Evolutionary conservation across 2,797 vertebrate genomes (phyloP).

Genomic region (Eospalax fontanierii): DNA sequence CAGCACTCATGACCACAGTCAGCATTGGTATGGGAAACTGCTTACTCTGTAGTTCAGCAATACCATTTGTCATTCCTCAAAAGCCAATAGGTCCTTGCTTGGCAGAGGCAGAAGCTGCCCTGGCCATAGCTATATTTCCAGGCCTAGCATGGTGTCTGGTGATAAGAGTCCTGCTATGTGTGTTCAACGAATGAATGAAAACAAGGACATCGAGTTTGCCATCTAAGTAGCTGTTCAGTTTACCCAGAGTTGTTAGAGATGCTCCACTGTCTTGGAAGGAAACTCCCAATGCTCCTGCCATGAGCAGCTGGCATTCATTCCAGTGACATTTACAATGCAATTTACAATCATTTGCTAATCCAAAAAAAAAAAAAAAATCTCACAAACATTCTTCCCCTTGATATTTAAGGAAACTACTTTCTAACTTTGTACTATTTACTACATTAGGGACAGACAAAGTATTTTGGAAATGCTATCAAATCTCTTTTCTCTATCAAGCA

Average conservation of each 20-base stretch:
- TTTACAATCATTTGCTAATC: slow-evolving; percentile 60
- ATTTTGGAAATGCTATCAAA: slow-evolving; percentile 47
- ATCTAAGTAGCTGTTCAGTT: slow-evolving; percentile 5
- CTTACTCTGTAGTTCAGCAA: slow-evolving; percentile 47
- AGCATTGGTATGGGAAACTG: background rate
- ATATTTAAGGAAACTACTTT: slow-evolving; percentile 69
- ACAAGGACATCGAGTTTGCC: background rate
- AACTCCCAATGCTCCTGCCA: background rate
- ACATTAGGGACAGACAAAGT: slow-evolving; percentile 2
- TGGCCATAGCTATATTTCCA: background rate
- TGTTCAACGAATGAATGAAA: background rate
- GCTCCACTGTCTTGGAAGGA: slow-evolving; percentile 45
- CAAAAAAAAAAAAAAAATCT: slow-evolving; percentile 66
- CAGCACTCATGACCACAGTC: background rate
- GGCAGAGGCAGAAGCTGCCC: background rate
- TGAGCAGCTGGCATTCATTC: slow-evolving; percentile 58
- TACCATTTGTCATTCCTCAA: background rate
- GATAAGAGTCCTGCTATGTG: background rate
- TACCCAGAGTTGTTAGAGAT: slow-evolving; percentile 31
- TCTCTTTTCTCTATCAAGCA: background rate
- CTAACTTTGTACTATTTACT: slow-evolving; percentile 63
- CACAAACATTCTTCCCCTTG: slow-evolving; percentile 36
- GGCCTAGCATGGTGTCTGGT: background rate
- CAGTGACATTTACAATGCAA: slow-evolving; percentile 47
- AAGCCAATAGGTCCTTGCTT: background rate